A percentile compares a stretch with the other conserved stretches of the same genome.
phyloP scores from a whole-genome alignment of 2,888 invertebrate genomes.

The Oegoconia quadripuncta region DNA sequence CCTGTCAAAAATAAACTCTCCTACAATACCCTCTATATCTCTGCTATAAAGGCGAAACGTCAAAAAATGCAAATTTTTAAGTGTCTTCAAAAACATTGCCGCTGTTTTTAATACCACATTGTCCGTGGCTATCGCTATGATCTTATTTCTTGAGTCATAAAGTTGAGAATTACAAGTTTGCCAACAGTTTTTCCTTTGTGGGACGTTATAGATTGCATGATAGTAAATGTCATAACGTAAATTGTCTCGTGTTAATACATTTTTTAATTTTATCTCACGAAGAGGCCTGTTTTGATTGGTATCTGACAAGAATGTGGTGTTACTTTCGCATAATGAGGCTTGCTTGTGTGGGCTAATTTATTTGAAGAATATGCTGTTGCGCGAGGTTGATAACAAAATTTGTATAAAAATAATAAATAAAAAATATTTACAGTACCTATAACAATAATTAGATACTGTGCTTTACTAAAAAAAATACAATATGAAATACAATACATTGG shows the following conservation, averaged over 20 bases:
- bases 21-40: too few relatives aligned
- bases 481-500: too few relatives aligned
- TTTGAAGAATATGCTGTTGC: neutral
- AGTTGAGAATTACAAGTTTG: neutral
- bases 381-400: neutral
- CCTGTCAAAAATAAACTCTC: too few relatives aligned
- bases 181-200: slow-evolving; percentile 19
- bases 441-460: too few relatives aligned
- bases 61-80: too few relatives aligned
- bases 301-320: slow-evolving; percentile 16
- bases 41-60: too few relatives aligned
- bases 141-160: neutral
- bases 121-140: neutral
- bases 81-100: too few relatives aligned
- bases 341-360: neutral
- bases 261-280: slow-evolving; percentile 19
- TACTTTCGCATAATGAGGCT: slow-evolving; percentile 14
- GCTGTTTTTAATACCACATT: neutral
- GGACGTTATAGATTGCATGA: slow-evolving; percentile 37
- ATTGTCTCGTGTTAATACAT: slow-evolving; percentile 28
- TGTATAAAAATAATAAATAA: too few relatives aligned
- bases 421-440: too few relatives aligned
- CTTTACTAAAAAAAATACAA: too few relatives aligned
- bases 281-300: slow-evolving; percentile 18
- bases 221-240: slow-evolving; percentile 40